Conservation (phyloP, 2,113 vertebrate species). For the Stegastes partitus region DNA sequence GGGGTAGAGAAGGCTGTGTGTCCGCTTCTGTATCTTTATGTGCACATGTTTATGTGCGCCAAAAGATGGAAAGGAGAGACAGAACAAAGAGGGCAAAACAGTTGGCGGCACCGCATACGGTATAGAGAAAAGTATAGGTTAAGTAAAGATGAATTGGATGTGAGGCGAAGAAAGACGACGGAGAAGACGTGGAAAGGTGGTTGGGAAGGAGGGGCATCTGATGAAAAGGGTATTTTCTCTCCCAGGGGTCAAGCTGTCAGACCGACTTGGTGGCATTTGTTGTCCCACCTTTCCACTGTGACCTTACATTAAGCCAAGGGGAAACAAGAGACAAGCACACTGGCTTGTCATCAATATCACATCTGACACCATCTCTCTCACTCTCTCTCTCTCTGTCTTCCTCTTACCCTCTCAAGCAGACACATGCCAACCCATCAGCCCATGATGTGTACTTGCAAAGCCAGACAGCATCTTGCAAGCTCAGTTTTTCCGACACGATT, state of each 20-base stretch:
- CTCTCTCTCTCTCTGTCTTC: constrained; percentile 5
- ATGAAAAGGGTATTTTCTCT: constrained; percentile 70
- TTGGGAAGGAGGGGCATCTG: constrained; percentile 35
- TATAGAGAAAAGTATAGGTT: constrained; percentile 61
- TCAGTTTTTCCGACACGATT: constrained; percentile 15
- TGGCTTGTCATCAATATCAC: constrained; percentile 68
- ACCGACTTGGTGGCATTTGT: constrained; percentile 69
- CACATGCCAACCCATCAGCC: constrained; percentile 48
- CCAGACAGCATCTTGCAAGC: constrained; percentile 15
- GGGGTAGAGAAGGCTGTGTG: constrained; percentile 22
- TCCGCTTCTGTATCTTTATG: constrained; percentile 5
- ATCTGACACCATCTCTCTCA: constrained; percentile 64
- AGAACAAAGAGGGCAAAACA: constrained; percentile 42
- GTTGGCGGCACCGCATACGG: constrained; percentile 9
- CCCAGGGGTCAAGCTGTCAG: constrained; percentile 78
- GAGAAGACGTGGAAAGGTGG: constrained; percentile 24
- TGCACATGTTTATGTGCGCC: not conserved
- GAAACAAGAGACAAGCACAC: constrained; percentile 61
- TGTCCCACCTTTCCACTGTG: constrained; percentile 76
- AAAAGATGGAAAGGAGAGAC: not conserved
- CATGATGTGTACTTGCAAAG: constrained; percentile 10
- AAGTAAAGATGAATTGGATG: constrained; percentile 60
- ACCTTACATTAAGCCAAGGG: constrained; percentile 78
- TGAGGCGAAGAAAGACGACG: constrained; percentile 42
- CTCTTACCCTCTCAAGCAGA: constrained; percentile 16